A percentile compares a stretch with the other conserved stretches of the same genome.
Conservation (phyloP, 2,113 vertebrate genomes). For the Eublepharis macularius region DNA sequence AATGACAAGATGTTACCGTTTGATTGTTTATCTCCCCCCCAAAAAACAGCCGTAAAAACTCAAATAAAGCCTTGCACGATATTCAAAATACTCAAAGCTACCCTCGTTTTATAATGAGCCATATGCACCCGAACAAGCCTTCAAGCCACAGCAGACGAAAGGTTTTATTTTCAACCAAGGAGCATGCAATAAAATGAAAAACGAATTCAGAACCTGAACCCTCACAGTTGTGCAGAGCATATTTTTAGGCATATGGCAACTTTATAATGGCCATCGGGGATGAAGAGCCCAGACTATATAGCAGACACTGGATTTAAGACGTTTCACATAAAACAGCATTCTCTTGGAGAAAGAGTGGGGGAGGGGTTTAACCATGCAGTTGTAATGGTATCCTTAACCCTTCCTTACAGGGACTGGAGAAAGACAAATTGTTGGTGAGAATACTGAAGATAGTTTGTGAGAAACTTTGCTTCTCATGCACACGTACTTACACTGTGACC, state of each 20-base stretch:
- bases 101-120: slow-evolving; percentile 44
- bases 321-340: slow-evolving; percentile 47
- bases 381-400: slow-evolving; percentile 2
- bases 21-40: background rate
- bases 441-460: background rate
- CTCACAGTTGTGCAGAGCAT: slow-evolving; percentile 44
- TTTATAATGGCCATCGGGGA: slow-evolving; percentile 61
- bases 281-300: slow-evolving; percentile 57
- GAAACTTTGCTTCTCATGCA: background rate
- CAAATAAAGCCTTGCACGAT: slow-evolving; percentile 42
- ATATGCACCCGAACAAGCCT: slow-evolving; percentile 51
- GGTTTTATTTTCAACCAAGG: slow-evolving; percentile 53
- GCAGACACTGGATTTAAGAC: slow-evolving; percentile 57
- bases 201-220: slow-evolving; percentile 47
- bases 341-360: slow-evolving; percentile 19
- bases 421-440: background rate
- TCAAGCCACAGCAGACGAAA: slow-evolving; percentile 35
- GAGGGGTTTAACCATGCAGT: slow-evolving; percentile 14
- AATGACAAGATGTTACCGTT: slow-evolving; percentile 45
- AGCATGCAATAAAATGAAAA: slow-evolving; percentile 48
- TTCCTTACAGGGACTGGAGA: slow-evolving; percentile 2
- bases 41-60: slow-evolving; percentile 20
- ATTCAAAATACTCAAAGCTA: slow-evolving; percentile 36
- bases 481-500: too few relatives aligned
- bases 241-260: slow-evolving; percentile 68